Evolutionary conservation across 2,888 invertebrate species (phyloP).

Genomic region (Ariolimax columbianus): DNA sequence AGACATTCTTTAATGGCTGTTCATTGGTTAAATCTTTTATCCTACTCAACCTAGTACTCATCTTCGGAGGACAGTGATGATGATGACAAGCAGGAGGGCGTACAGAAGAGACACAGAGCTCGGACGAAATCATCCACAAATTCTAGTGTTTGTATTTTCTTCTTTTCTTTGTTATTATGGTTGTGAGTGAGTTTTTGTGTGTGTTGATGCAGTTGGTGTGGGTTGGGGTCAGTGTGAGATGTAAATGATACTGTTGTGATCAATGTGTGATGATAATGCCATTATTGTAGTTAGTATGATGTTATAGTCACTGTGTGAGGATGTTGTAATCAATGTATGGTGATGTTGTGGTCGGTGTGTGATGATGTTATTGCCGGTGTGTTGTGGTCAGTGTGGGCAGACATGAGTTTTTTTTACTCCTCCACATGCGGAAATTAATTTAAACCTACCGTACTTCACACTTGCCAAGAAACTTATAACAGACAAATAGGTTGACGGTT

Average conservation of each 20-base stretch:
- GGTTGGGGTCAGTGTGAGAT: background rate
- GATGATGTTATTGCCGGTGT: no score
- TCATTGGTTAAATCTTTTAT: background rate
- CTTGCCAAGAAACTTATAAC: no score
- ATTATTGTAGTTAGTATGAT: no score
- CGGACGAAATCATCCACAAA: conserved; percentile 22
- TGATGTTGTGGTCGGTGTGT: no score
- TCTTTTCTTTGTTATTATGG: background rate
- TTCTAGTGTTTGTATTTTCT: conserved; percentile 3
- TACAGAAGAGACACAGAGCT: conserved; percentile 12
- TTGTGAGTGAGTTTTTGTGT: background rate
- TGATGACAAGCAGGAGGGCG: conserved; percentile 13
- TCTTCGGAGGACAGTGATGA: conserved; percentile 8
- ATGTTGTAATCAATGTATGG: no score
- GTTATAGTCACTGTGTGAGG: no score
- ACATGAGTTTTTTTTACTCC: no score
- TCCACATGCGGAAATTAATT: no score
- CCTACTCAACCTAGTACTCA: conserved; percentile 16
- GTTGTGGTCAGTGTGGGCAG: no score
- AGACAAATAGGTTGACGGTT: no score
- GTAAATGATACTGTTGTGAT: background rate
- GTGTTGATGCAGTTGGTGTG: background rate
- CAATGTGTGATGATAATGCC: no score
- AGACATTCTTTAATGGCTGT: background rate
- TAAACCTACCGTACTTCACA: no score